phyloP scores from a whole-genome alignment of 2,888 invertebrate genomes.

The Pyrrhosoma nymphula region DNA sequence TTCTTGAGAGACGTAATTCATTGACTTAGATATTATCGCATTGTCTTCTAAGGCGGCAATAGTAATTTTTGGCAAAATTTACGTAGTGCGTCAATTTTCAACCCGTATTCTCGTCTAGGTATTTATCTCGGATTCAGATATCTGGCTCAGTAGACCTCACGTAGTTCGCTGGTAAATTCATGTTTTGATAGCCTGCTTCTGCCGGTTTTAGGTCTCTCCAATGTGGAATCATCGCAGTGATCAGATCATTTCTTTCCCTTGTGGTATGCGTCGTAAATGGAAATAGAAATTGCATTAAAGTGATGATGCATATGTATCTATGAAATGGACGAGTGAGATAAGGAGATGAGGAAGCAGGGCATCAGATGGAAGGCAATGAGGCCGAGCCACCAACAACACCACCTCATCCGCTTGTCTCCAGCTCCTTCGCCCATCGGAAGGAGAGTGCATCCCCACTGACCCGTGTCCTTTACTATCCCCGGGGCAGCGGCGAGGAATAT shows the following conservation, averaged over 20 bases:
- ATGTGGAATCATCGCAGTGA: neutral
- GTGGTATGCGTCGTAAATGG: slow-evolving; percentile 48
- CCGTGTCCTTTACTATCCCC: slow-evolving; percentile 3
- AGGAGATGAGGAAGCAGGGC: neutral
- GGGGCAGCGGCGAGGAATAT: neutral
- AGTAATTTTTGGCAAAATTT: no score
- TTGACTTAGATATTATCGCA: no score
- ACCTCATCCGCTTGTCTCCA: neutral
- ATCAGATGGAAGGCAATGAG: neutral
- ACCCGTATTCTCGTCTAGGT: no score
- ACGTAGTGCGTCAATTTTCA: no score
- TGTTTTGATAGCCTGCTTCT: neutral
- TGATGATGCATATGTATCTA: neutral
- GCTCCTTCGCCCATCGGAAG: neutral
- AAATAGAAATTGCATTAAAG: neutral
- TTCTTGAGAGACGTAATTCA: no score
- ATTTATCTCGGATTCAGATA: no score
- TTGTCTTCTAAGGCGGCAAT: no score
- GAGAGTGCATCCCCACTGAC: slow-evolving; percentile 5
- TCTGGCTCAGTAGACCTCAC: no score
- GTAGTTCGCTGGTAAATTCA: neutral
- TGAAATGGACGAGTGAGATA: neutral
- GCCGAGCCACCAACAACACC: neutral
- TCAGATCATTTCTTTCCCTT: neutral
- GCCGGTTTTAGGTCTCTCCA: neutral